phyloP scores from a whole-genome alignment of 2,113 vertebrate species.

The Myotis brandtii region DNA sequence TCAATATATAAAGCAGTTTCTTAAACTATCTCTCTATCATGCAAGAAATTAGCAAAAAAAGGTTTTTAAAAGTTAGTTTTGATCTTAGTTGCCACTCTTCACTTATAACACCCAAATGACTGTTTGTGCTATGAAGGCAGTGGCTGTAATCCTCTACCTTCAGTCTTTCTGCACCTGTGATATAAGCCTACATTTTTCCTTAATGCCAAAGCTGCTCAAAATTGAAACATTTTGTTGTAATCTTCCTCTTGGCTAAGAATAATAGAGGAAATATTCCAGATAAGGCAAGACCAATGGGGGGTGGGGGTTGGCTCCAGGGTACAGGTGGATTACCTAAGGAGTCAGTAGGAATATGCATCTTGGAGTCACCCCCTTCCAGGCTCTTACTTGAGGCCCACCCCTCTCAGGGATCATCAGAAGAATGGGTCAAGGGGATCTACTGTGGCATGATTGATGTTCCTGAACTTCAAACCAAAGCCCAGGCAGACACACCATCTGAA shows the following conservation, averaged over 20 bases:
- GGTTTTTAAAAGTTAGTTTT: neutral
- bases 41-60: neutral
- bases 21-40: neutral
- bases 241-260: conserved; percentile 28
- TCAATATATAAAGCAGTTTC: neutral
- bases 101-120: neutral
- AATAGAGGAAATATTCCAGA: conserved; percentile 43
- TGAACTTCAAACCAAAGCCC: neutral
- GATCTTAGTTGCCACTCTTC: neutral
- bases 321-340: conserved; percentile 4
- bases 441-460: conserved; percentile 4
- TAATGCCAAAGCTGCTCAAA: neutral
- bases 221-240: conserved; percentile 5
- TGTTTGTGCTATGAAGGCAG: neutral
- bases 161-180: conserved; percentile 1
- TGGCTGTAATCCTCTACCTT: neutral
- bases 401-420: conserved; percentile 9
- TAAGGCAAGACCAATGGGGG: conserved; percentile 15
- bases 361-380: neutral
- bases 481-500: neutral
- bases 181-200: neutral
- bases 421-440: neutral
- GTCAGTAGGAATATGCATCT: neutral
- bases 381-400: neutral
- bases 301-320: neutral